Evolutionary conservation across 2,113 vertebrate genomes (phyloP).

Genomic region (Onychostruthus taczanowskii): DNA sequence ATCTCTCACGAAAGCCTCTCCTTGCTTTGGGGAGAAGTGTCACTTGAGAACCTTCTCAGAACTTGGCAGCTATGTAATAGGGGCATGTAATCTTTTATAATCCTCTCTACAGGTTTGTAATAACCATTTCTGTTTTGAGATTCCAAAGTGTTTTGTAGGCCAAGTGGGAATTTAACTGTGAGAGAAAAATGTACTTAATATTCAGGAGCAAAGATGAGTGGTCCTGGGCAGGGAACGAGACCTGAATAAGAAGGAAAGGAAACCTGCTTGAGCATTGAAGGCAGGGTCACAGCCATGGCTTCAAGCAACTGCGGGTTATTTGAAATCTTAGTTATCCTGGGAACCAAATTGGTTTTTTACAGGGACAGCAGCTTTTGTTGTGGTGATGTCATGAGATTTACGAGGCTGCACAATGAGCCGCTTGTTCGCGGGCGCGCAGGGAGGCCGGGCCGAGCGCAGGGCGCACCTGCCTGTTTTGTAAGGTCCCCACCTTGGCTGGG

Average conservation of each 20-base stretch:
- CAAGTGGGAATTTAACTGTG: conserved; percentile 33
- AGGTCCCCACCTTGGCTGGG: background rate
- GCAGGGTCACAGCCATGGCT: background rate
- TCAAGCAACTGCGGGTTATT: conserved; percentile 17
- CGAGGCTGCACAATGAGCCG: conserved; percentile 36
- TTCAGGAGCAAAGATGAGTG: conserved; percentile 36
- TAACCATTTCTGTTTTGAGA: conserved; percentile 45
- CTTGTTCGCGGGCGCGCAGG: background rate
- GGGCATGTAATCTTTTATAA: conserved; percentile 61
- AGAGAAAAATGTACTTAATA: conserved; percentile 52
- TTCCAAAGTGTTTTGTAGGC: conserved; percentile 32
- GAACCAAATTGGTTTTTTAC: conserved; percentile 36
- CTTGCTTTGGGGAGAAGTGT: conserved; percentile 41
- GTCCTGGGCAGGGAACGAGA: conserved; percentile 5
- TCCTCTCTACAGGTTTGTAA: conserved; percentile 59
- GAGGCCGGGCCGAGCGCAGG: background rate
- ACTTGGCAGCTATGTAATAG: conserved; percentile 52
- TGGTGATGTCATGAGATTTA: conserved; percentile 45
- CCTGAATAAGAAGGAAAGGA: conserved; percentile 5
- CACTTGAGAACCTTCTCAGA: conserved; percentile 44
- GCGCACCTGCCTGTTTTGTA: background rate
- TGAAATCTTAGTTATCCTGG: conserved; percentile 49
- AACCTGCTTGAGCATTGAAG: conserved; percentile 6
- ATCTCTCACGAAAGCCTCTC: background rate
- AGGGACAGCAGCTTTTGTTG: conserved; percentile 20